These are phyloP conservation scores for Sitta europaea DNA, from an alignment of 2,113 vertebrate species.

Conservation along the genomic window DNA sequence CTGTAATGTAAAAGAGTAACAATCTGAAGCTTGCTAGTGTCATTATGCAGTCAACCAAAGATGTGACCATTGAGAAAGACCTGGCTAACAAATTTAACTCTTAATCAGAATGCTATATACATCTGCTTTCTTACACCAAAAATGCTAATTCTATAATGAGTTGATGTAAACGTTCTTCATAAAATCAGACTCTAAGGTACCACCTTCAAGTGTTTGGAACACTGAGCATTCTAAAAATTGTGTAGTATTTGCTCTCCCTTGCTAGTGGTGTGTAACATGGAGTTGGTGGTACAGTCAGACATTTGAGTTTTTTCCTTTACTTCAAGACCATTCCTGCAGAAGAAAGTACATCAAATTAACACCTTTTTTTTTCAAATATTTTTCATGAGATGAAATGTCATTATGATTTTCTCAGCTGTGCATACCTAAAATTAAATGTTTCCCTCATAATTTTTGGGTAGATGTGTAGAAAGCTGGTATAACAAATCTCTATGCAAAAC, in stretches of 20 bases:
- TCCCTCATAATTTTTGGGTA: background rate
- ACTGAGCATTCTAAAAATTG: background rate
- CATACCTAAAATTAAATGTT: background rate
- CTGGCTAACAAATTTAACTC: background rate
- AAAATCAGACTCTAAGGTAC: background rate
- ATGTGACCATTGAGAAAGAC: background rate
- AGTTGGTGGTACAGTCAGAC: background rate
- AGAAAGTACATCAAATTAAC: background rate
- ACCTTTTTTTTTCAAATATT: background rate
- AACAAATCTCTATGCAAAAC: background rate
- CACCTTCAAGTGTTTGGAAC: background rate
- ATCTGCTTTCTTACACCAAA: background rate
- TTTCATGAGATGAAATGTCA: background rate
- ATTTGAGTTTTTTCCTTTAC: background rate
- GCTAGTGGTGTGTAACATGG: background rate
- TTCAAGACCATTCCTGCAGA: background rate
- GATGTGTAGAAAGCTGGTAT: background rate
- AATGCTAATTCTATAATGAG: background rate
- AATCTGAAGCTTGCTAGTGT: background rate
- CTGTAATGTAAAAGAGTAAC: background rate
- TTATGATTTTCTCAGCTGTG: background rate
- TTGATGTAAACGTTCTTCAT: background rate
- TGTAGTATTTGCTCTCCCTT: background rate
- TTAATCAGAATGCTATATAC: background rate
- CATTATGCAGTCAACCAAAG: background rate